These are phyloP conservation scores for Xiphophorus couchianus DNA, from an alignment of 2,113 vertebrate genomes.

Conservation along the genomic window DNA sequence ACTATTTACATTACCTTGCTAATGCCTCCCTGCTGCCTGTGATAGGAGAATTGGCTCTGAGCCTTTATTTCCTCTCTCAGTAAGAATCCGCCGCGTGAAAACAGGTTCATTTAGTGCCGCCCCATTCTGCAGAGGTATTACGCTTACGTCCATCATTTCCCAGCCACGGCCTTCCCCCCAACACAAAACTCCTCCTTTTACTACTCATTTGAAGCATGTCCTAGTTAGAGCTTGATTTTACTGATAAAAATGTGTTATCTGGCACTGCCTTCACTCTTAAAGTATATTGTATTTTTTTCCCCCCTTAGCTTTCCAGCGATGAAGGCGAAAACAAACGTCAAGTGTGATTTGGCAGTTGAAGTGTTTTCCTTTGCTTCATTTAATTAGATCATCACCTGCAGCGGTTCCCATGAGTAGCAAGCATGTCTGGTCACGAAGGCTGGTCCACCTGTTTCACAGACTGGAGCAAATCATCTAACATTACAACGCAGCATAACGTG, in stretches of 20 bases:
- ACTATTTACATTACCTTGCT: neutral
- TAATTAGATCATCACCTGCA: conserved; percentile 37
- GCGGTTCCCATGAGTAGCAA: conserved; percentile 51
- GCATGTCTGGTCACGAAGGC: conserved; percentile 52
- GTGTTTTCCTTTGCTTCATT: conserved; percentile 4
- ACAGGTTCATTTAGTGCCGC: conserved; percentile 35
- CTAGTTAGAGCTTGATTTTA: neutral
- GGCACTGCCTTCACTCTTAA: neutral
- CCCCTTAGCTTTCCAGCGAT: neutral
- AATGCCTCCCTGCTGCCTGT: conserved; percentile 38
- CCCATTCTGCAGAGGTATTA: conserved; percentile 18
- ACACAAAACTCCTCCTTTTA: neutral
- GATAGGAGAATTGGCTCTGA: conserved; percentile 43
- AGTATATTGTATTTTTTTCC: neutral
- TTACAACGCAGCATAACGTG: neutral
- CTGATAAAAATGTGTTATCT: neutral
- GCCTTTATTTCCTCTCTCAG: conserved; percentile 34
- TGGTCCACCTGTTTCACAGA: conserved; percentile 28
- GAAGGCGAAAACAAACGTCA: conserved; percentile 30
- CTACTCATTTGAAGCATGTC: neutral
- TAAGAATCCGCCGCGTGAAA: conserved; percentile 41
- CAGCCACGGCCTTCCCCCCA: neutral
- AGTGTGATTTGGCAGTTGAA: conserved; percentile 7
- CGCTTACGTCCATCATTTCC: conserved; percentile 12
- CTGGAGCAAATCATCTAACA: neutral